Percentiles rank a stretch among this genome's conserved stretches.
Conservation (phyloP, 1,140 invertebrate genomes). For the Batillaria attramentaria region DNA sequence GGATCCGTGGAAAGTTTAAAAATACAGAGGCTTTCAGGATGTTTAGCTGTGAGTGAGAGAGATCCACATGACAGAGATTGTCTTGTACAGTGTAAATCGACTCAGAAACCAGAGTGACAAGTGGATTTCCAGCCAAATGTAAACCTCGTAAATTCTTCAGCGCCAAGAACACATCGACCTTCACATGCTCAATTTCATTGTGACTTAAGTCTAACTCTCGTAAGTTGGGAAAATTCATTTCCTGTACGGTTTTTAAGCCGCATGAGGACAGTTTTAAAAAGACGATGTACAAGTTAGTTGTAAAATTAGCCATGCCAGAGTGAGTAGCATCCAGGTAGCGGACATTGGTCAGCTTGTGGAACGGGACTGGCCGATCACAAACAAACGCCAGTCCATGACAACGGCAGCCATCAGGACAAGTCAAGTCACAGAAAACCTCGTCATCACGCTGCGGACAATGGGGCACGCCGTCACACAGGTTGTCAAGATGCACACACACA, state of each 20-base stretch:
- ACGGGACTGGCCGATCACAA: no score
- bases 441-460: background rate
- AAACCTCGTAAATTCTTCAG: background rate
- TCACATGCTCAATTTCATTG: background rate
- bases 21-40: background rate
- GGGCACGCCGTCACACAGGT: background rate
- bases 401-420: background rate
- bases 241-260: background rate
- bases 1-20: background rate
- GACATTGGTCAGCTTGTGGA: no score
- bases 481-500: background rate
- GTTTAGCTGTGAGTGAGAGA: background rate
- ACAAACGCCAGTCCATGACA: slow-evolving; percentile 7
- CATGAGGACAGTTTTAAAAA: background rate
- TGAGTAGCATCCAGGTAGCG: no score
- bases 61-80: background rate
- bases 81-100: background rate
- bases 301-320: no score
- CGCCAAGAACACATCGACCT: background rate
- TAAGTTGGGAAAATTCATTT: background rate
- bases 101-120: background rate
- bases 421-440: background rate
- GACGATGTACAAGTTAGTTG: background rate
- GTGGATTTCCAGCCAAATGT: background rate
- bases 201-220: background rate